A percentile compares a stretch with the other conserved stretches of the same genome.
These are phyloP conservation scores for Formicarius rufipectus DNA, from an alignment of 2,113 vertebrate genomes.

Conservation along the genomic window DNA sequence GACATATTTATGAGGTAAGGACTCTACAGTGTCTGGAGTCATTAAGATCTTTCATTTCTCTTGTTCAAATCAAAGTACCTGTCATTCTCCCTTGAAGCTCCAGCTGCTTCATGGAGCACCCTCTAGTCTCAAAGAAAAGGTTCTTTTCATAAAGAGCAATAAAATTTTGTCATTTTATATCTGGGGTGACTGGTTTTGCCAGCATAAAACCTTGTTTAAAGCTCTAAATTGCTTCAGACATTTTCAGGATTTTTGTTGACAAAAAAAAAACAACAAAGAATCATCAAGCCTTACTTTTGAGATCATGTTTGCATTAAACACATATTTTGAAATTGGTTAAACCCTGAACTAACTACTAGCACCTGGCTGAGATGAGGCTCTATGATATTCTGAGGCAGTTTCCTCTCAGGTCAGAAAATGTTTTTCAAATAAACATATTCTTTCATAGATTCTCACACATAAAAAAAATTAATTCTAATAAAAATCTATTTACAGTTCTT, in stretches of 20 bases:
- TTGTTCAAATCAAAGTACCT: slow-evolving; percentile 40
- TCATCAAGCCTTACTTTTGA: not conserved
- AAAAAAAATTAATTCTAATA: not conserved
- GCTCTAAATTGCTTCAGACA: not conserved
- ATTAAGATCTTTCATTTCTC: slow-evolving; percentile 52
- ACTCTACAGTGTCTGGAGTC: slow-evolving; percentile 9
- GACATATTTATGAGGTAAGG: slow-evolving; percentile 55
- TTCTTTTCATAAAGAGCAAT: not conserved
- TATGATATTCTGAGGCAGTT: not conserved
- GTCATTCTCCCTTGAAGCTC: slow-evolving; percentile 21
- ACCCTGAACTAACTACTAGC: not conserved
- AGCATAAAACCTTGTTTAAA: not conserved
- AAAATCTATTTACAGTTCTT: not conserved
- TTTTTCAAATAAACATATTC: not conserved
- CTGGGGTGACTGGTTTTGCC: not conserved
- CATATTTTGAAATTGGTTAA: not conserved
- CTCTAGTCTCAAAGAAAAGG: not conserved
- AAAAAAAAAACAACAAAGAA: not conserved
- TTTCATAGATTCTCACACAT: not conserved
- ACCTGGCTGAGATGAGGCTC: not conserved
- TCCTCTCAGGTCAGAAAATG: not conserved
- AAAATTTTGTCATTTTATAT: not conserved
- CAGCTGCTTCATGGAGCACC: not conserved
- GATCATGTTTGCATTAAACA: not conserved
- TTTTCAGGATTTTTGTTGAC: not conserved